phyloP scores from a whole-genome alignment of 2,797 vertebrate species.

The Remorina albescens region DNA sequence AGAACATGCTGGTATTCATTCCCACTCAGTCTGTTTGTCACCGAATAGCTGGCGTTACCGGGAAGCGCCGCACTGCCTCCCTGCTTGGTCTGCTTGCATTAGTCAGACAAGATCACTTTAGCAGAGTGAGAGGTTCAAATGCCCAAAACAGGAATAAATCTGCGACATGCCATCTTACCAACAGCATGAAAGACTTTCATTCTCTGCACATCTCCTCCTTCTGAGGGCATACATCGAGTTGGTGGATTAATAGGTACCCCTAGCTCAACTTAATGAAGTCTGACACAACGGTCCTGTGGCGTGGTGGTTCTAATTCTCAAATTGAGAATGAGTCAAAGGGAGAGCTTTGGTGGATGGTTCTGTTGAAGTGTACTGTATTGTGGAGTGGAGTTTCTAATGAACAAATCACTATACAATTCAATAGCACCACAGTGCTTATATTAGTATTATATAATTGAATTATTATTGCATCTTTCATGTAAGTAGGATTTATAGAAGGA shows the following conservation, averaged over 20 bases:
- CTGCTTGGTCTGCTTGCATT: slow-evolving; percentile 48
- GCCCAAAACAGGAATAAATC: slow-evolving; percentile 15
- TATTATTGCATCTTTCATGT: no score
- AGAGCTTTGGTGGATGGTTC: background rate
- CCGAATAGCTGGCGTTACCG: slow-evolving; percentile 44
- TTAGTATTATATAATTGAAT: no score
- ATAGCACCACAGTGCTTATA: no score
- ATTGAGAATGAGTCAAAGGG: no score
- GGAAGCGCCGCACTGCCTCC: slow-evolving; percentile 38
- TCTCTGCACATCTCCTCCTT: background rate
- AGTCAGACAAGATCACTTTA: slow-evolving; percentile 45
- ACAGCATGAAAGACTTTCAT: background rate
- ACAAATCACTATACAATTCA: no score
- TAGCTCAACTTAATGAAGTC: background rate
- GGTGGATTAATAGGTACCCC: background rate
- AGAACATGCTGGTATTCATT: slow-evolving; percentile 70
- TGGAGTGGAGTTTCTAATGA: no score
- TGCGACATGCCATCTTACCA: background rate
- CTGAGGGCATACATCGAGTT: background rate
- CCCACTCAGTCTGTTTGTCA: slow-evolving; percentile 64
- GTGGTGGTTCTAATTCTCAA: background rate
- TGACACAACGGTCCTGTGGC: no score
- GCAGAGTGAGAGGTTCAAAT: slow-evolving; percentile 24
- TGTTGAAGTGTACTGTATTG: no score
- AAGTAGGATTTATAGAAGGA: no score